Conservation (phyloP, 2,888 invertebrate genomes). For the Cephus pulcher region DNA sequence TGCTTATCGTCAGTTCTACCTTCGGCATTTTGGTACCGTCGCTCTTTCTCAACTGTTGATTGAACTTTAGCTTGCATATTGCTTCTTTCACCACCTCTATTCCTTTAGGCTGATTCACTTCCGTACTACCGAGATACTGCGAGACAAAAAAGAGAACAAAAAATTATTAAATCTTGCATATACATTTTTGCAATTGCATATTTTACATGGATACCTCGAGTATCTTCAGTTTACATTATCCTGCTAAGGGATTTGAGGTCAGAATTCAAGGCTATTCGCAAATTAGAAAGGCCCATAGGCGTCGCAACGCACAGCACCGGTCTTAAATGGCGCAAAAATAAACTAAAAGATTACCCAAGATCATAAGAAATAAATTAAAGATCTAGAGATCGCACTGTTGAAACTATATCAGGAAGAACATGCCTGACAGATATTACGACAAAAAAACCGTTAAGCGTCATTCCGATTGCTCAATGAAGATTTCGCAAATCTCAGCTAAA, state of each 20-base stretch:
- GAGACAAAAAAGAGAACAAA: not conserved
- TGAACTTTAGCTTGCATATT: constrained; percentile 94
- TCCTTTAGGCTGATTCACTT: constrained; percentile 96
- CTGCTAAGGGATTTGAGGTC: not conserved
- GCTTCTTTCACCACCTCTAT: constrained; percentile 98
- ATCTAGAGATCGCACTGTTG: not conserved
- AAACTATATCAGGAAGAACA: not conserved
- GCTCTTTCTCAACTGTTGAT: constrained; percentile 90
- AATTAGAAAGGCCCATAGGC: not conserved
- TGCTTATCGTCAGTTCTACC: constrained; percentile 96
- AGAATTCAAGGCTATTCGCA: not conserved
- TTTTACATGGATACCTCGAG: not conserved
- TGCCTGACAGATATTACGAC: not conserved
- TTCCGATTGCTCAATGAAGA: not conserved
- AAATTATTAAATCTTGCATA: not conserved
- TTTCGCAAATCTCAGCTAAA: not conserved
- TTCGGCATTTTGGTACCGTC: constrained; percentile 92
- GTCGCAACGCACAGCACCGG: not conserved
- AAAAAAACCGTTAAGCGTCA: not conserved
- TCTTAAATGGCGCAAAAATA: not conserved
- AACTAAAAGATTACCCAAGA: not conserved
- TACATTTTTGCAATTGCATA: not conserved
- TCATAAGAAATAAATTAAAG: not conserved
- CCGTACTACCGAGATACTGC: constrained; percentile 93
- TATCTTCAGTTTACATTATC: not conserved